A percentile compares a stretch with the other conserved stretches of the same genome.
phyloP scores from a whole-genome alignment of 2,113 vertebrate species.

The Paracanthobrama guichenoti region DNA sequence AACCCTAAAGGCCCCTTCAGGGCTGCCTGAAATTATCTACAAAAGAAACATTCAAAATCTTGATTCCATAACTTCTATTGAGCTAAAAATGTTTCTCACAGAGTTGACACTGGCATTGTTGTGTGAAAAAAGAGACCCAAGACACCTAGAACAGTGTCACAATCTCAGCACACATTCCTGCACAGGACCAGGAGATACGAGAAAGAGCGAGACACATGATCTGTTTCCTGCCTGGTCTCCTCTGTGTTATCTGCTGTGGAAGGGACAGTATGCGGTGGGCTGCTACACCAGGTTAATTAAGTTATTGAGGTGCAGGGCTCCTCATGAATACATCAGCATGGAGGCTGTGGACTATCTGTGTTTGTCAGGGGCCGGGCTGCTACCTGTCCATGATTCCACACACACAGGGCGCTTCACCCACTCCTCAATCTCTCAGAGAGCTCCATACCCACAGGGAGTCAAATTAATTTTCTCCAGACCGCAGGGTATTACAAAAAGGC shows the following conservation, averaged over 20 bases:
- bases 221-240: constrained; percentile 8
- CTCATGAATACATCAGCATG: constrained; percentile 41
- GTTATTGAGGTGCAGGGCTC: constrained; percentile 33
- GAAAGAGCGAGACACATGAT: not conserved
- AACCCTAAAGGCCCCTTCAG: too few species aligned
- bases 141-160: constrained; percentile 26
- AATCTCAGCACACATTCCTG: not conserved
- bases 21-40: too few species aligned
- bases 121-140: constrained; percentile 10
- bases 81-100: not conserved
- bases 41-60: not conserved
- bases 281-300: constrained; percentile 48
- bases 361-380: constrained; percentile 32
- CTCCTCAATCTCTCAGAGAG: not conserved
- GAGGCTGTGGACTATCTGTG: constrained; percentile 42
- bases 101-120: constrained; percentile 28
- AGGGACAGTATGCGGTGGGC: constrained; percentile 5
- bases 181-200: not conserved
- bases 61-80: not conserved
- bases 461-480: constrained; percentile 53
- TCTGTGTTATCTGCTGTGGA: constrained; percentile 39
- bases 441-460: constrained; percentile 46
- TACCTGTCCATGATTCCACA: constrained; percentile 9
- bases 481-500: constrained; percentile 46
- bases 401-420: not conserved